Percentiles rank a stretch among this genome's conserved stretches.
phyloP scores from a whole-genome alignment of 2,113 vertebrate species.

The Notarius quadriscutis region DNA sequence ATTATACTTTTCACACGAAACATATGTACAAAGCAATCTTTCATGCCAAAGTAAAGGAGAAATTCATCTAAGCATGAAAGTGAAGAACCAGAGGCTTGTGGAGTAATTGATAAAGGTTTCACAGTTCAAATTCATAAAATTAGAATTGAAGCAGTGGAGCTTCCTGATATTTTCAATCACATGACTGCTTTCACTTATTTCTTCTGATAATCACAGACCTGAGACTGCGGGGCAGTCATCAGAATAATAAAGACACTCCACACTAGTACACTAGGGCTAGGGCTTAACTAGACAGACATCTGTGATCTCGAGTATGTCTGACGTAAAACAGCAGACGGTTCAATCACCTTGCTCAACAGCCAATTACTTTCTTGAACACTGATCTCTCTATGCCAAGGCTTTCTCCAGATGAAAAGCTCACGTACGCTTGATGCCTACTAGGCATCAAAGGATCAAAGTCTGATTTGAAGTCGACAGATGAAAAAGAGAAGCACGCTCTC shows the following conservation, averaged over 20 bases:
- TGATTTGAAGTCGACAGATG: constrained; percentile 36
- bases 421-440: constrained; percentile 22
- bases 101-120: neutral
- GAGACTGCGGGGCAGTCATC: neutral
- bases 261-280: neutral
- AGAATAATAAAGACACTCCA: neutral
- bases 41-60: neutral
- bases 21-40: neutral
- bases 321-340: neutral
- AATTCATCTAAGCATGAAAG: neutral
- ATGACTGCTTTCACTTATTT: neutral
- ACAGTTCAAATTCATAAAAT: neutral
- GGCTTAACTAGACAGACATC: constrained; percentile 12
- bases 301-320: neutral
- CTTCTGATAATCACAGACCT: neutral
- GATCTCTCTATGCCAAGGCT: constrained; percentile 15
- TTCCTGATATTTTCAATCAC: neutral
- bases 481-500: constrained; percentile 11
- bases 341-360: constrained; percentile 1
- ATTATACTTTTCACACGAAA: neutral
- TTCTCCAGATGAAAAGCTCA: constrained; percentile 27
- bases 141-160: neutral
- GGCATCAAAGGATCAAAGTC: constrained; percentile 35
- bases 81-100: neutral
- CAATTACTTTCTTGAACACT: constrained; percentile 28